Base-by-base conservation (phyloP, 1,140 invertebrate species). In the Drosophila nebulosa region DNA sequence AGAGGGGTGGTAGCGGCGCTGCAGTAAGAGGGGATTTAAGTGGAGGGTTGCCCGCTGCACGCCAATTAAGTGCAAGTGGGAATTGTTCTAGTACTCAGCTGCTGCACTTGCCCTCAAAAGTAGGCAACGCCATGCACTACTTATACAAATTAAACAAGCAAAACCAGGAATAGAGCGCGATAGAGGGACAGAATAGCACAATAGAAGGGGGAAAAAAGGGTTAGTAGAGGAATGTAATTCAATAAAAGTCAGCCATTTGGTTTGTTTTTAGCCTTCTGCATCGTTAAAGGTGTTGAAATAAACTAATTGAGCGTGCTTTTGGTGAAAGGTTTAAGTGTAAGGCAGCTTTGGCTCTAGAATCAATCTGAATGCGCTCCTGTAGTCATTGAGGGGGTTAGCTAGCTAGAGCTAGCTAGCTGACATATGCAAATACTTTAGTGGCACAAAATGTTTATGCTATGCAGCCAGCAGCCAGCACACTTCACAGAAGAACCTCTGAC, bases 141-240 rank as follows among this genome's bases (percentile, higher is more conserved):
- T 78, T 74, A 74, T 69, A 46, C 30, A 86, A 85, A 86, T 86
- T 85, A 78, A 80, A 80, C 57, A 59, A 36, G 61, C 39, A 51
- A 50, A 56, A 56, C 64, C 69, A 64, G 60, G 24, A 22, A 68
- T 46, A 46, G 18, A 46, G 16, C 3, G 39, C 3, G 39, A 46
- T 7, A 10, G 16, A 4, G 39, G 4, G 39, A 46, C 16, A 10
- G 39, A 18, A 46, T 46, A 3, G 39, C 35, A 36, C 14, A 36
- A 36, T 36, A 36, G n/a, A n/a, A 24, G 0, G 35, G 3, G 35
- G n/a, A n/a, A n/a, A 2, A 21, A 46, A 21, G 18, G 3, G 16
- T 16, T 9, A 18, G 3, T 21, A 21, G 21, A 46, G 39, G 39
- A 10, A 16, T 9, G 16, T 6, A 46, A 21, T 7, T n/a, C 9